These are phyloP conservation scores for Drosophila ambigua DNA, from an alignment of 1,140 invertebrate genomes.

Conservation along the genomic window DNA sequence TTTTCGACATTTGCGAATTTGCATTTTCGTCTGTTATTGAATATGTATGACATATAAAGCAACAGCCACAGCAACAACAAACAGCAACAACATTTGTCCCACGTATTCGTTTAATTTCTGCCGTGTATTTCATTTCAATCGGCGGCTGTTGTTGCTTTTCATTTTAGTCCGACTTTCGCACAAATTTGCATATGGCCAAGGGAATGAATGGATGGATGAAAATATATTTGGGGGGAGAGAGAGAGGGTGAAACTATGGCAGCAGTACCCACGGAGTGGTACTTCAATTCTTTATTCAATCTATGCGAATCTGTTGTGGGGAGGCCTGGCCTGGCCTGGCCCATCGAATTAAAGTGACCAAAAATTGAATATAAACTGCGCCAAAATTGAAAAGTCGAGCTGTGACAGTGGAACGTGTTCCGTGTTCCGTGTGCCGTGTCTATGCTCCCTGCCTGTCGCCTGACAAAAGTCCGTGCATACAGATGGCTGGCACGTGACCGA, in stretches of 20 bases:
- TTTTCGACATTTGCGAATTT: slow-evolving; percentile 75
- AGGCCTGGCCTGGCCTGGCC: not conserved
- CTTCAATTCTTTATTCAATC: not conserved
- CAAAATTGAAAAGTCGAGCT: slow-evolving; percentile 75
- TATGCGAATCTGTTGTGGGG: slow-evolving; percentile 30
- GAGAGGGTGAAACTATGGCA: slow-evolving; percentile 32
- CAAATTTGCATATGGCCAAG: slow-evolving; percentile 64
- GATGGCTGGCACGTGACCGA: slow-evolving; percentile 55
- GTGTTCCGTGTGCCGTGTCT: slow-evolving; percentile 8
- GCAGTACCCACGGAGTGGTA: not conserved
- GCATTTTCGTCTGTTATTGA: slow-evolving; percentile 77
- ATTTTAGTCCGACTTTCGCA: slow-evolving; percentile 72
- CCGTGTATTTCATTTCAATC: slow-evolving; percentile 78
- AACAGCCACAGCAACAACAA: slow-evolving; percentile 21
- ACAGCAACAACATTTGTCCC: slow-evolving; percentile 60
- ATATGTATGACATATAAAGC: slow-evolving; percentile 73
- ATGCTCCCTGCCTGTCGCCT: slow-evolving; percentile 13
- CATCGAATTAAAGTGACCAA: slow-evolving; percentile 68
- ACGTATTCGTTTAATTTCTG: slow-evolving; percentile 80
- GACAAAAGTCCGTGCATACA: slow-evolving; percentile 40
- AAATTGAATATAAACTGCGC: slow-evolving; percentile 79
- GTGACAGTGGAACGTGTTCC: slow-evolving; percentile 61
- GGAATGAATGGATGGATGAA: slow-evolving; percentile 17
- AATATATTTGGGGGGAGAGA: too few relatives aligned
- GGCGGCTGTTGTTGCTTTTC: slow-evolving; percentile 54